Conservation (phyloP, 2,888 invertebrate genomes). For the Caenorhabditis doughertyi region DNA sequence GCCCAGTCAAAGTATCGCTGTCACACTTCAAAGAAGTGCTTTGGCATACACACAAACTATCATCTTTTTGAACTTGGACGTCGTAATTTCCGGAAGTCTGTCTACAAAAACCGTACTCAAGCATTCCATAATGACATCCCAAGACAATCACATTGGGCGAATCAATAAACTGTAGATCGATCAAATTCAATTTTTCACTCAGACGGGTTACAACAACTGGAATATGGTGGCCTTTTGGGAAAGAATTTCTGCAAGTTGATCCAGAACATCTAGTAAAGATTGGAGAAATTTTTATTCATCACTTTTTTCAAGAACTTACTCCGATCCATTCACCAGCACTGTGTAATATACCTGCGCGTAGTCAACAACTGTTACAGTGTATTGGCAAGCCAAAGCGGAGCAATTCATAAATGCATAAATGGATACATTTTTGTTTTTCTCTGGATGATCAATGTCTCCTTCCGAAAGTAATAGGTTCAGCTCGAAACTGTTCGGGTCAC, state of each 20-base stretch:
- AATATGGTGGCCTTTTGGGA: background rate
- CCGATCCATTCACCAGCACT: background rate
- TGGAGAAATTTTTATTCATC: background rate
- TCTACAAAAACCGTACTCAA: background rate
- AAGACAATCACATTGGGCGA: background rate
- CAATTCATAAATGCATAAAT: background rate
- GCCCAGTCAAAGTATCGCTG: background rate
- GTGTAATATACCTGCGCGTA: slow-evolving; percentile 14
- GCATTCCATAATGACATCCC: slow-evolving; percentile 14
- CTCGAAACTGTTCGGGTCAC: background rate
- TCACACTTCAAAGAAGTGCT: background rate
- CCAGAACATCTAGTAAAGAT: slow-evolving; percentile 18
- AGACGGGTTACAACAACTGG: background rate
- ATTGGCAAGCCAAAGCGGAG: background rate
- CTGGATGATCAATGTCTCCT: background rate
- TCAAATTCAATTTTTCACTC: slow-evolving; percentile 4
- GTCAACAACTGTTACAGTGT: background rate
- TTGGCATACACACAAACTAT: slow-evolving; percentile 19
- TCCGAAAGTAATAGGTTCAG: background rate
- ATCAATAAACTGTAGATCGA: slow-evolving; percentile 2
- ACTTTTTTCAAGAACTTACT: slow-evolving; percentile 3
- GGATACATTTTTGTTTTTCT: background rate
- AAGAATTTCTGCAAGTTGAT: background rate
- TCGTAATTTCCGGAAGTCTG: background rate
- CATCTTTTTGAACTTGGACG: background rate